Evolutionary conservation across 1,140 invertebrate genomes (phyloP).

Genomic region (Venustaconcha ellipsiformis): DNA sequence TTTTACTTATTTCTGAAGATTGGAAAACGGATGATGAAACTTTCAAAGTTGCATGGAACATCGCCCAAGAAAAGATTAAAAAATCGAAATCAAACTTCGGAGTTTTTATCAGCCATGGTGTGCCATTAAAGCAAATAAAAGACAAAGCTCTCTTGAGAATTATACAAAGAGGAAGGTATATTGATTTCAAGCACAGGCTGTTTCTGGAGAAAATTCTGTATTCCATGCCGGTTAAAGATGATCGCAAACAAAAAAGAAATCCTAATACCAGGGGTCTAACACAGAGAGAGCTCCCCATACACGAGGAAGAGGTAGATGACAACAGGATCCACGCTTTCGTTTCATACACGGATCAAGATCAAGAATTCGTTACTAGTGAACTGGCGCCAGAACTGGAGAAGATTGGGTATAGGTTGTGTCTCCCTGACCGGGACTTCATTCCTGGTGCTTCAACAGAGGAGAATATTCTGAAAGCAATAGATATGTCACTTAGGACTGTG

Average conservation of each 20-base stretch:
- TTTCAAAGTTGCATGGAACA: slow-evolving; percentile 37
- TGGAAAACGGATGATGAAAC: slow-evolving; percentile 28
- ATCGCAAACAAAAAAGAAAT: no score
- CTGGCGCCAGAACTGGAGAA: slow-evolving; percentile 33
- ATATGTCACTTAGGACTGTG: slow-evolving; percentile 34
- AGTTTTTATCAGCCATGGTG: slow-evolving; percentile 33
- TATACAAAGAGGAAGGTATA: slow-evolving; percentile 37
- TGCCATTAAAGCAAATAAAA: slow-evolving; percentile 20
- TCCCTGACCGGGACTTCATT: slow-evolving; percentile 48
- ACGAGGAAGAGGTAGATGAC: no score
- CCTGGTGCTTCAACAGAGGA: slow-evolving; percentile 49
- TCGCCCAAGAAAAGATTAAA: slow-evolving; percentile 45
- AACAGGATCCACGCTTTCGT: slow-evolving; percentile 33
- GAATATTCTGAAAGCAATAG: slow-evolving; percentile 47
- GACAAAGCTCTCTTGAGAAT: slow-evolving; percentile 38
- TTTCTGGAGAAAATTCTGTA: slow-evolving; percentile 40
- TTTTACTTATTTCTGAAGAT: slow-evolving; percentile 38
- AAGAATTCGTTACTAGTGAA: slow-evolving; percentile 34
- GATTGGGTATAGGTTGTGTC: slow-evolving; percentile 33
- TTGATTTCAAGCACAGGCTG: slow-evolving; percentile 29
- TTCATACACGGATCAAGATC: slow-evolving; percentile 42
- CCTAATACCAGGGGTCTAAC: no score
- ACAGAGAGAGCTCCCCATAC: no score
- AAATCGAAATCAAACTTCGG: slow-evolving; percentile 41
- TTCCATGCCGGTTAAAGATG: slow-evolving; percentile 20